These are phyloP conservation scores for Picus viridis DNA, from an alignment of 2,797 vertebrate genomes.

Conservation along the genomic window DNA sequence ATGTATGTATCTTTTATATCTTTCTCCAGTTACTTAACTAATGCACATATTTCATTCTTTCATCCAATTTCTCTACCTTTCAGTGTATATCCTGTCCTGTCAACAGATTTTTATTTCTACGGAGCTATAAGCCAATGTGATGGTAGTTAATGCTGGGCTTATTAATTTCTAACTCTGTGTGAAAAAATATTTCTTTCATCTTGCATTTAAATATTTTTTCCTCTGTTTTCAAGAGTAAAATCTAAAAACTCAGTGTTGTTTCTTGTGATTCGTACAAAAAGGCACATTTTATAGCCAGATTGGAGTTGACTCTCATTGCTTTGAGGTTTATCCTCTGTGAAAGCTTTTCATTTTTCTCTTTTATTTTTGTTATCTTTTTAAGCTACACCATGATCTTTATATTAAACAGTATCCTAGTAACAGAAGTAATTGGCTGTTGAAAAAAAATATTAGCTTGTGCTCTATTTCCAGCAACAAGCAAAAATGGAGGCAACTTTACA, in stretches of 20 bases:
- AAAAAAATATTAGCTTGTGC: background rate
- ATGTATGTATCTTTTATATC: background rate
- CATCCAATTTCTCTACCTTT: background rate
- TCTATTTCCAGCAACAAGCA: background rate
- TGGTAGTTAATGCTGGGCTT: background rate
- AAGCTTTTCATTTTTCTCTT: conserved; percentile 10
- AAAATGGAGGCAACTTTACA: background rate
- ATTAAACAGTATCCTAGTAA: conserved; percentile 57
- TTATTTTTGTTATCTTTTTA: background rate
- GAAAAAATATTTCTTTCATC: background rate
- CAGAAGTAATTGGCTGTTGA: conserved; percentile 11
- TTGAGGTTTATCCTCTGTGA: conserved; percentile 15
- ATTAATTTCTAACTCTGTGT: background rate
- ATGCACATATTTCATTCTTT: background rate
- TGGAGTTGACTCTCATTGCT: background rate
- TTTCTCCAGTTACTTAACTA: background rate
- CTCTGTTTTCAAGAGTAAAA: background rate
- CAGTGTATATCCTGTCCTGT: background rate
- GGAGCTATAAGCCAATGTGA: background rate
- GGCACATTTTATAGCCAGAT: background rate
- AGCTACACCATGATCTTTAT: background rate
- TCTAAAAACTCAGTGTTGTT: background rate
- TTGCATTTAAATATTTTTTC: background rate
- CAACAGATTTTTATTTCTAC: background rate
- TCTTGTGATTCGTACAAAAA: background rate